Base-by-base conservation (phyloP, 2,888 invertebrate genomes). In the Gastrophysa polygoni region DNA sequence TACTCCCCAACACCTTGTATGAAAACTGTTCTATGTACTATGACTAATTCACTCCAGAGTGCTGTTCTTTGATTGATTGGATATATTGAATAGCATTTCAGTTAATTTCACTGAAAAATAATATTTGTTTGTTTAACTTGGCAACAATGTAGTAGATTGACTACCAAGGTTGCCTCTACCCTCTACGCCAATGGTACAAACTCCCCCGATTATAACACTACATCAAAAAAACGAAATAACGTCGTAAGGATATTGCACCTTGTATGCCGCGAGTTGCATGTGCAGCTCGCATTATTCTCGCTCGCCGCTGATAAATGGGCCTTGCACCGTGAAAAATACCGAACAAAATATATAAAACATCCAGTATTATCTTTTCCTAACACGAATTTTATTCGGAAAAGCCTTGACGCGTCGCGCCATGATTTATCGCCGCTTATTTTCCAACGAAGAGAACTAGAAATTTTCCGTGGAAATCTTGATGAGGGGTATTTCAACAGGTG, bases 231-330 rank as follows among this genome's bases (percentile, higher is more conserved):
- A 38, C 38, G n/a, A 74, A 75, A 75, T 71, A 72, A 71, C 69
- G 68, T 32, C 68, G 68, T 69, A 71, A 74, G 75, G 74, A 75
- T 76, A 76, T 75, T 76, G 75, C 76, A 76, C 76, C 74, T 73
- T 72, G 71, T 71, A 70, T 72, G 70, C 65, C 70, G 67, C 70
- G 64, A n/a, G 14, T 75, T 76, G 76, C 76, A 76, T 76, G 76
- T 73, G 73, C 75, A 72, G 57, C 66, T 68, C 70, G 66, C 76
- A 76, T 76, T 76, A 75, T 70, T 75, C 63, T 61, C 46, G 17
- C 59, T 63, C 52, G 55, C 46, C 61, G 64, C 64, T 73, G 70
- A 71, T 71, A 68, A 72, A 73, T 70, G 68, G 64, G 59, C 71
- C 66, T 55, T 69, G 71, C 70, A 71, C 61, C 70, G 69, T 72